Conservation (phyloP, 1,140 invertebrate species). For the Ooceraea biroi region DNA sequence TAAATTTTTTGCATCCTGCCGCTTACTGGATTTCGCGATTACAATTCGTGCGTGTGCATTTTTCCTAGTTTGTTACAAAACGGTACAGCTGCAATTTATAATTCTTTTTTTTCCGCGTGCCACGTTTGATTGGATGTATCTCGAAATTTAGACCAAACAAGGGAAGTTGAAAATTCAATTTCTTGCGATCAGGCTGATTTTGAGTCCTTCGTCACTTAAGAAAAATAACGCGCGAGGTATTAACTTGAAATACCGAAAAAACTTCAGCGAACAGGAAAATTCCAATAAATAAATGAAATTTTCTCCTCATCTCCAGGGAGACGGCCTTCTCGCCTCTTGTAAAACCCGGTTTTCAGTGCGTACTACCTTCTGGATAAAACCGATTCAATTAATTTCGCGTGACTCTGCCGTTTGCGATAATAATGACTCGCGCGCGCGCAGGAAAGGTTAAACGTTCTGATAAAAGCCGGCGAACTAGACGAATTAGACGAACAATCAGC, state of each 20-base stretch:
- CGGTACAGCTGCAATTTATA: slow-evolving; percentile 18
- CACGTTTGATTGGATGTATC: background rate
- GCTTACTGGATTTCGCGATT: slow-evolving; percentile 33
- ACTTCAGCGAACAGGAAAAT: background rate
- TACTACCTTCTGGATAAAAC: slow-evolving; percentile 31
- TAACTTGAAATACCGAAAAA: too few species aligned
- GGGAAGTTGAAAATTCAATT: too few species aligned
- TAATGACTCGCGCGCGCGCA: slow-evolving; percentile 8
- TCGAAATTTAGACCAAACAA: too few species aligned
- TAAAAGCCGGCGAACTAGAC: slow-evolving; percentile 41
- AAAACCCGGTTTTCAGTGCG: background rate
- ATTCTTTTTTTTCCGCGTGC: background rate
- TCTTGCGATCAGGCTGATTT: too few species aligned
- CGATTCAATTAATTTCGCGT: slow-evolving; percentile 59
- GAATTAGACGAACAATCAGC: slow-evolving; percentile 17
- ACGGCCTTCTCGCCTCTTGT: background rate
- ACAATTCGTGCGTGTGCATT: slow-evolving; percentile 11
- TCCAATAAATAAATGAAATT: background rate
- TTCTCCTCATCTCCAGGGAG: background rate
- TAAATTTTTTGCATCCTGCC: slow-evolving; percentile 44
- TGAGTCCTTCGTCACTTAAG: too few species aligned
- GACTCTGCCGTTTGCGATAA: slow-evolving; percentile 27
- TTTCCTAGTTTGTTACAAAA: slow-evolving; percentile 28
- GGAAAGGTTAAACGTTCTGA: slow-evolving; percentile 11
- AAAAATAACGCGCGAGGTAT: too few species aligned